Evolutionary conservation across 2,888 invertebrate genomes (phyloP).

Genomic region (Nemapogon koenigi): DNA sequence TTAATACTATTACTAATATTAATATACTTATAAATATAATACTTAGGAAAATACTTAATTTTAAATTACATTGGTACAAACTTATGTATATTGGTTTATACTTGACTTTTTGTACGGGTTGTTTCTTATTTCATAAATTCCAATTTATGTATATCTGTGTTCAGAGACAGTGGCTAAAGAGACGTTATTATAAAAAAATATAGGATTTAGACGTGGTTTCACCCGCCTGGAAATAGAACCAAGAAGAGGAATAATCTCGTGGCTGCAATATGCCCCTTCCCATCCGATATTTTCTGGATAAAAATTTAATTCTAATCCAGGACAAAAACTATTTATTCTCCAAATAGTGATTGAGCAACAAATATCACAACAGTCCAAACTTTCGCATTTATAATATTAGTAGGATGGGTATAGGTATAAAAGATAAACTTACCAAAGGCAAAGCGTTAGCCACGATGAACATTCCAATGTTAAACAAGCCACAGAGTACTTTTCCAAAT

Average conservation of each 20-base stretch:
- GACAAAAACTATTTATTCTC: too few species aligned
- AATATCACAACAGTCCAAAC: too few species aligned
- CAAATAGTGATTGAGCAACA: too few species aligned
- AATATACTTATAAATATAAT: background rate
- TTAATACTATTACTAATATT: background rate
- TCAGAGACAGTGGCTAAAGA: too few species aligned
- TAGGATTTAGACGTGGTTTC: background rate
- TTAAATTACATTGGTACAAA: too few species aligned
- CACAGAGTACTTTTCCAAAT: constrained; percentile 42
- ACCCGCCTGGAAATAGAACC: background rate
- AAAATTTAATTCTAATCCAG: too few species aligned
- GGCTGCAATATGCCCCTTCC: too few species aligned
- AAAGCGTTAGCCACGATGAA: constrained; percentile 41
- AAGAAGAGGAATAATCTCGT: too few species aligned
- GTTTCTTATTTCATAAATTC: too few species aligned
- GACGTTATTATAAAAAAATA: background rate
- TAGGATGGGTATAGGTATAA: background rate
- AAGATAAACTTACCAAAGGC: constrained; percentile 34
- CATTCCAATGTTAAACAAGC: constrained; percentile 41
- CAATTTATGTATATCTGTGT: too few species aligned
- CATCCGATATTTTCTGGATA: too few species aligned
- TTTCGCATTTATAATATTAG: background rate
- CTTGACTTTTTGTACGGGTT: background rate
- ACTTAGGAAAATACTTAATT: too few species aligned
- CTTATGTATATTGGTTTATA: background rate